Percentiles rank a stretch among this genome's conserved stretches.
Conservation (phyloP, 2,888 invertebrate species). For the Sminthurinus aureus region DNA sequence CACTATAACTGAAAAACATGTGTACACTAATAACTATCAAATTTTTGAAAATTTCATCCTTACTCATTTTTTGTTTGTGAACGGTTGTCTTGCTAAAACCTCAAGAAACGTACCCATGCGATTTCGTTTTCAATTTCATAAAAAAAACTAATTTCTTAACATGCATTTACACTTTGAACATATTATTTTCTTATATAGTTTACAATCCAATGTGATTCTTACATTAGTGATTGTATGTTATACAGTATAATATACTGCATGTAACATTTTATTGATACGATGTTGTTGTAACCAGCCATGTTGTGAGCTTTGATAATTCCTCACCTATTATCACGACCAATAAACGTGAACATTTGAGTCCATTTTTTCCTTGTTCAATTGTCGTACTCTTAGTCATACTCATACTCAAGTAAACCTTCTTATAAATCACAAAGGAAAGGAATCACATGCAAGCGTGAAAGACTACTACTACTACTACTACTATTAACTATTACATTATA, state of each 20-base stretch:
- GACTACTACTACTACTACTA: too few relatives aligned
- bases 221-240: neutral
- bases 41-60: neutral
- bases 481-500: too few relatives aligned
- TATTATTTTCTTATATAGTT: neutral
- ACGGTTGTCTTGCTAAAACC: neutral
- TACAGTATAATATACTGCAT: neutral
- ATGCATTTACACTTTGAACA: neutral
- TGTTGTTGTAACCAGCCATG: too few relatives aligned
- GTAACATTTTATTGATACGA: neutral
- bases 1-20: neutral
- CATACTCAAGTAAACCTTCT: neutral
- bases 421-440: too few relatives aligned
- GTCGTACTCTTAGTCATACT: neutral
- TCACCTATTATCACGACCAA: conserved; percentile 11
- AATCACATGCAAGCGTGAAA: too few relatives aligned
- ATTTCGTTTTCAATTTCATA: neutral
- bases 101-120: neutral
- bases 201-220: neutral
- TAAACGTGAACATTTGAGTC: conserved; percentile 1
- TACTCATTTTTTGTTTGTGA: neutral
- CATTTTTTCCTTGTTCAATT: neutral
- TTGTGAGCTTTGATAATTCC: neutral
- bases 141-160: neutral
- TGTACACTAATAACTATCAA: neutral